Percentiles rank a stretch among this genome's conserved stretches.
phyloP scores from a whole-genome alignment of 2,888 invertebrate species.

The Drosophila limbata region DNA sequence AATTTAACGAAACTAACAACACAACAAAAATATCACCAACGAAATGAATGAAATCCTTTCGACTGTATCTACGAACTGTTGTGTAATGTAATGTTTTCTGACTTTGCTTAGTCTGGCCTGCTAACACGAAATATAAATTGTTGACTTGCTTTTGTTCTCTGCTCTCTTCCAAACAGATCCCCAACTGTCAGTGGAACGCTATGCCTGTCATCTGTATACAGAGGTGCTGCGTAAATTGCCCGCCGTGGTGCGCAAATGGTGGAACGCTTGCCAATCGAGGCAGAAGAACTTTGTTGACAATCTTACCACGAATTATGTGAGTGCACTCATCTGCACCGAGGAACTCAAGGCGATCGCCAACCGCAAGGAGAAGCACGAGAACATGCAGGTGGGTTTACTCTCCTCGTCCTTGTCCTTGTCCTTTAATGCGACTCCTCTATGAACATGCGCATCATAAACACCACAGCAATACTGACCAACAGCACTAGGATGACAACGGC shows the following conservation, averaged over 20 bases:
- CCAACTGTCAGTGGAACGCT: slow-evolving; percentile 80
- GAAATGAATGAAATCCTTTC: slow-evolving; percentile 7
- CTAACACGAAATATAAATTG: slow-evolving; percentile 17
- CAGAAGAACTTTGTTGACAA: slow-evolving; percentile 89
- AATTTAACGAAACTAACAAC: slow-evolving; percentile 16
- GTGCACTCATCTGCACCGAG: slow-evolving; percentile 88
- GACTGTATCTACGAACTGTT: slow-evolving; percentile 1
- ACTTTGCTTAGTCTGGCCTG: slow-evolving; percentile 22
- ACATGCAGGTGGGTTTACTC: slow-evolving; percentile 87
- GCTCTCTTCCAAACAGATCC: slow-evolving; percentile 54
- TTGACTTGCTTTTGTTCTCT: slow-evolving; percentile 18
- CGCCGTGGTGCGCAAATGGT: slow-evolving; percentile 92
- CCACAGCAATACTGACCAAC: slow-evolving; percentile 42
- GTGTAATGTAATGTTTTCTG: slow-evolving; percentile 1
- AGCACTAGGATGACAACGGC: slow-evolving; percentile 54
- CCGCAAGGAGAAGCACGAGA: slow-evolving; percentile 87
- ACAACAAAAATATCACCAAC: slow-evolving; percentile 23
- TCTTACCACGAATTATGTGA: slow-evolving; percentile 89
- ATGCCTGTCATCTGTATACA: slow-evolving; percentile 89
- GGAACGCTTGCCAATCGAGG: slow-evolving; percentile 89
- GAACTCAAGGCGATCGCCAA: slow-evolving; percentile 88
- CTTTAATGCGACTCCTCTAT: slow-evolving; percentile 6
- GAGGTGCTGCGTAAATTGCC: slow-evolving; percentile 89
- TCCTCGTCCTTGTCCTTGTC: not conserved
- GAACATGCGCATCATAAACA: slow-evolving; percentile 52